Conservation (phyloP, 2,888 invertebrate species). For the Dynastes tityus region DNA sequence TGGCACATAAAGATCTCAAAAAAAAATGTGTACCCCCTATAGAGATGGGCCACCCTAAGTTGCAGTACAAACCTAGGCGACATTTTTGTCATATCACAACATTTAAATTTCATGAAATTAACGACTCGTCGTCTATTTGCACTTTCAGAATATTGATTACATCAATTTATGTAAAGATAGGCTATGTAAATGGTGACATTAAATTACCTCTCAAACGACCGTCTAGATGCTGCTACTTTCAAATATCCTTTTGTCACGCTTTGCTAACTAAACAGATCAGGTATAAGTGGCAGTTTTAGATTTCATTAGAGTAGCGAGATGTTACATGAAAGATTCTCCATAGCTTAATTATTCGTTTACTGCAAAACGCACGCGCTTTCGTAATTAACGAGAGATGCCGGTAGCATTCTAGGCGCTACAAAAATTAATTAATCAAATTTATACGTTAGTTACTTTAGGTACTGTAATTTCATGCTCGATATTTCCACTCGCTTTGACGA, state of each 20-base stretch:
- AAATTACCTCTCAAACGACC: background rate
- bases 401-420: conserved; percentile 29
- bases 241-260: conserved; percentile 2
- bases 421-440: conserved; percentile 46
- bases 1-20: too few species aligned
- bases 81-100: too few species aligned
- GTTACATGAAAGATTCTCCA: conserved; percentile 38
- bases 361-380: conserved; percentile 25
- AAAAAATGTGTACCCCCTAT: too few species aligned
- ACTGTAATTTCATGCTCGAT: conserved; percentile 27
- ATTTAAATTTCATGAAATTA: too few species aligned
- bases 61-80: too few species aligned
- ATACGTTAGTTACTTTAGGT: conserved; percentile 27
- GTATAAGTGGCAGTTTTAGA: conserved; percentile 31
- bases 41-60: too few species aligned
- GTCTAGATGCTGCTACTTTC: background rate
- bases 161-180: background rate
- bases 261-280: conserved; percentile 4
- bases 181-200: background rate
- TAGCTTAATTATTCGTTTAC: conserved; percentile 42
- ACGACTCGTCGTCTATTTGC: too few species aligned
- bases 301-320: conserved; percentile 29
- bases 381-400: conserved; percentile 38
- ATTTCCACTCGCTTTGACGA: background rate
- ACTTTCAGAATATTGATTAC: too few species aligned